Evolutionary conservation across 30 jellyfish, hydroid and myxozoan species (phyloP).

Genomic region (Sanderia malayensis): DNA sequence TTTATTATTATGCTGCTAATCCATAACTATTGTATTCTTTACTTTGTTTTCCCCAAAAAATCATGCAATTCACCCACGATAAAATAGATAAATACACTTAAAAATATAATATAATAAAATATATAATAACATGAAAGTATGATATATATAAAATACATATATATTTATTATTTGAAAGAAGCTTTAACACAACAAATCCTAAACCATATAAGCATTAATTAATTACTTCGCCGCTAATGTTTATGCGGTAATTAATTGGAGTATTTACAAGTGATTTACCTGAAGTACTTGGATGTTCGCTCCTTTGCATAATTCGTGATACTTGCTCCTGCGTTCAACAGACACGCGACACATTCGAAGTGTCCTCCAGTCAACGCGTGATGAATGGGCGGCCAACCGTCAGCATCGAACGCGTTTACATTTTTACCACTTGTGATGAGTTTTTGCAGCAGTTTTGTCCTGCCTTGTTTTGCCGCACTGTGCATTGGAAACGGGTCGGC

Average conservation of each 20-base stretch:
- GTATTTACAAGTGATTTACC: too few relatives aligned
- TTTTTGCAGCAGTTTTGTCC: constrained; percentile 29
- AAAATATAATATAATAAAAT: too few relatives aligned
- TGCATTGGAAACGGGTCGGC: constrained; percentile 60
- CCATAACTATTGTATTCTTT: too few relatives aligned
- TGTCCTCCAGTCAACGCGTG: constrained; percentile 65
- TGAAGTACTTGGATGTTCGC: constrained; percentile 68
- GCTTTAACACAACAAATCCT: not conserved
- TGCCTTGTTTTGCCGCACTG: constrained; percentile 58
- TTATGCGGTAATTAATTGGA: too few relatives aligned
- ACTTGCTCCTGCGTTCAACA: constrained; percentile 66
- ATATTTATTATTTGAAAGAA: too few relatives aligned
- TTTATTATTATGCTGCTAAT: too few relatives aligned
- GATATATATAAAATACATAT: too few relatives aligned
- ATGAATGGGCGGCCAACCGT: constrained; percentile 88
- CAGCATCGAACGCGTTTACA: constrained; percentile 63
- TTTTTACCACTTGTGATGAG: constrained; percentile 40
- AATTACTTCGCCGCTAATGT: too few relatives aligned
- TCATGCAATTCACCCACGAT: too few relatives aligned
- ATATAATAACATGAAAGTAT: too few relatives aligned
- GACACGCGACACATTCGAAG: constrained; percentile 63
- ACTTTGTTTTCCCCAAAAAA: too few relatives aligned
- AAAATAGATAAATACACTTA: too few relatives aligned
- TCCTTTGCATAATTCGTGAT: constrained; percentile 64
- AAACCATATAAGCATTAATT: not conserved